Evolutionary conservation across 2,113 vertebrate species (phyloP), one percentile per base, ranked within the genome.

Genomic region (Pedionomus torquatus): DNA sequence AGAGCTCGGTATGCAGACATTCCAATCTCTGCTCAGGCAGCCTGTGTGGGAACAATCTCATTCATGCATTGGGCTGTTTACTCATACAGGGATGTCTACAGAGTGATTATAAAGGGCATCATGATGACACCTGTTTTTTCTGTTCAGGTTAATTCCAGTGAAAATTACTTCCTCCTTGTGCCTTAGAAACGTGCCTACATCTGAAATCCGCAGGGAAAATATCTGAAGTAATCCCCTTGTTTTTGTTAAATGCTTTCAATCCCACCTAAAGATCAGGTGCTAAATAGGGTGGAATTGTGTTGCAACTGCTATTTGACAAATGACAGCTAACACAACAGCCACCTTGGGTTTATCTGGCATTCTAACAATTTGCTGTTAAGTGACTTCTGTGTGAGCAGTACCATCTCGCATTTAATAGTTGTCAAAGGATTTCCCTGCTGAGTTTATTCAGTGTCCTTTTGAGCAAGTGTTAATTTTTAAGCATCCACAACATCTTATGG

Each of bases 111-210:
- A 48, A 83, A 60, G 24, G 52, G 15, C 65, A 60, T 91, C 35
- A n/a, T 82, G 82, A 68, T 78, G 87, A 68, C 87, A 87, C 83
- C 68, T 81, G 49, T 93, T 92, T 70, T 63, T 93, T 93, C 81
- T 37, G 20, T 84, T 93, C 54, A 70, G 26, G 87, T 83, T 78
- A 83, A 94, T 95, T 92, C 48, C 30, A 87, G 54, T 72, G 92
- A 90, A 96, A 92, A 95, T 74, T 86, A 13, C 76, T 90, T 79
- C 87, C 79, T 94, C 60, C 90, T 91, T 93, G 54, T 86, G 46
- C 58, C 17, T 31, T 93, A 93, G 75, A 91, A 95, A 83, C 58
- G 81, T 66, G 90, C 58, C 84, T 85, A 51, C 46, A 64, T 92
- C 33, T 90, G 83, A 86, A 96, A 86, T 94, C 85, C 64, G 90